A percentile compares a stretch with the other conserved stretches of the same genome.
Conservation (phyloP, 2,113 vertebrate species). For the Haplochromis vanheusdeni region DNA sequence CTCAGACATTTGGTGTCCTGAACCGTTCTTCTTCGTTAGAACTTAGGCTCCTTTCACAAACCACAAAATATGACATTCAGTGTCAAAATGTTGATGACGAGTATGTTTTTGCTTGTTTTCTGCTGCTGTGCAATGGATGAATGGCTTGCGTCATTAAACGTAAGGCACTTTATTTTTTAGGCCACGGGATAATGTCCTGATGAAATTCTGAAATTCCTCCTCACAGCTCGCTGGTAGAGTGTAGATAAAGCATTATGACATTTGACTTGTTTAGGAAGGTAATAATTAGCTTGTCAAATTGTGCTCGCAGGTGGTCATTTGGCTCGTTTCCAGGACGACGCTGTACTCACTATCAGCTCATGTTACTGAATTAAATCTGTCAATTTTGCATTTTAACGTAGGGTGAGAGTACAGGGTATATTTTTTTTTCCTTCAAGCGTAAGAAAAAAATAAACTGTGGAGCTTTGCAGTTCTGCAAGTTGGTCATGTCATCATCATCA, state of each 20-base stretch:
- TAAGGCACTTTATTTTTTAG: neutral
- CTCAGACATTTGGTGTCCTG: neutral
- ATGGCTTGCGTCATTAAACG: neutral
- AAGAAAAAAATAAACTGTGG: neutral
- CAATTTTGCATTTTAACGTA: neutral
- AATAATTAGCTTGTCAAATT: slow-evolving; percentile 2
- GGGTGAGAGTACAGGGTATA: neutral
- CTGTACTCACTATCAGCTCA: neutral
- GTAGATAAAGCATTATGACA: slow-evolving; percentile 1
- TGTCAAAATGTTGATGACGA: neutral
- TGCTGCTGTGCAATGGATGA: neutral
- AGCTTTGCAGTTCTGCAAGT: neutral
- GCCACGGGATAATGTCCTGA: neutral
- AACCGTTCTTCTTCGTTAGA: neutral
- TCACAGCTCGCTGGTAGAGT: neutral
- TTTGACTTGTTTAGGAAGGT: neutral
- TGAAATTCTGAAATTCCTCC: neutral
- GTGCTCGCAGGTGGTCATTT: slow-evolving; percentile 27
- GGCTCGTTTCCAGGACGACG: slow-evolving; percentile 28
- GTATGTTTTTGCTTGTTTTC: neutral
- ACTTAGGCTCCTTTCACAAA: neutral
- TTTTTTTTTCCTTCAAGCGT: neutral
- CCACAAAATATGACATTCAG: neutral
- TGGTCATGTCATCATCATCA: neutral
- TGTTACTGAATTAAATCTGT: neutral